Evolutionary conservation across 1,140 invertebrate species (phyloP).

Genomic region (Cephus cinctus): DNA sequence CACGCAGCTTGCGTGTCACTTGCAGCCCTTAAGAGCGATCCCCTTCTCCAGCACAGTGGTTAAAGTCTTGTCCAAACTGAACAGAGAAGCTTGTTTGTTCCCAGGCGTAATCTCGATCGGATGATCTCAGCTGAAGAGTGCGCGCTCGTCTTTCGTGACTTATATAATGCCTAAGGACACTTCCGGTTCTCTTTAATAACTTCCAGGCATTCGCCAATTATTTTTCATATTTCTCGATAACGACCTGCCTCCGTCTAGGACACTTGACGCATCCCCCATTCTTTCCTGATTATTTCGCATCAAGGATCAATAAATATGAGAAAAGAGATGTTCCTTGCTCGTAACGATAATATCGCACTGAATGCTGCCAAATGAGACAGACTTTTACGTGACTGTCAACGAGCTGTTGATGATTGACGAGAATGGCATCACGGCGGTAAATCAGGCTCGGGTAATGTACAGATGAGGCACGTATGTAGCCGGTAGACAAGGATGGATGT

Average conservation of each 20-base stretch:
- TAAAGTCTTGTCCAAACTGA: conserved; percentile 33
- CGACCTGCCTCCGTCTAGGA: conserved; percentile 7
- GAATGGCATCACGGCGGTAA: conserved; percentile 19
- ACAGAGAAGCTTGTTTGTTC: conserved; percentile 32
- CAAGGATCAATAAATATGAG: conserved; percentile 7
- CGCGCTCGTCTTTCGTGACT: no score
- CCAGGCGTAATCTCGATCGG: conserved; percentile 22
- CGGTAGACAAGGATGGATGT: neutral
- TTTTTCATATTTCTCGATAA: conserved; percentile 13
- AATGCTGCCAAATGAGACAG: neutral
- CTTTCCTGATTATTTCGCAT: conserved; percentile 15
- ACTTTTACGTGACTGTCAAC: neutral
- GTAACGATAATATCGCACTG: neutral
- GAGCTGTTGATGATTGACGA: conserved; percentile 34
- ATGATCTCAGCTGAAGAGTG: no score
- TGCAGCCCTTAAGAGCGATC: neutral
- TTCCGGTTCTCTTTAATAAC: no score
- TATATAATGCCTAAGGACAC: no score
- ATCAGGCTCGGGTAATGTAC: neutral
- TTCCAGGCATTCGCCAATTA: no score
- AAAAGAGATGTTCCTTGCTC: conserved; percentile 11
- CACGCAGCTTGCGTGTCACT: conserved; percentile 6
- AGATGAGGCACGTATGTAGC: conserved; percentile 1
- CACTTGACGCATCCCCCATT: conserved; percentile 9
- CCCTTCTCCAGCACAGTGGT: conserved; percentile 16